phyloP scores from a whole-genome alignment of 2,113 vertebrate species.

The Myotis davidii region DNA sequence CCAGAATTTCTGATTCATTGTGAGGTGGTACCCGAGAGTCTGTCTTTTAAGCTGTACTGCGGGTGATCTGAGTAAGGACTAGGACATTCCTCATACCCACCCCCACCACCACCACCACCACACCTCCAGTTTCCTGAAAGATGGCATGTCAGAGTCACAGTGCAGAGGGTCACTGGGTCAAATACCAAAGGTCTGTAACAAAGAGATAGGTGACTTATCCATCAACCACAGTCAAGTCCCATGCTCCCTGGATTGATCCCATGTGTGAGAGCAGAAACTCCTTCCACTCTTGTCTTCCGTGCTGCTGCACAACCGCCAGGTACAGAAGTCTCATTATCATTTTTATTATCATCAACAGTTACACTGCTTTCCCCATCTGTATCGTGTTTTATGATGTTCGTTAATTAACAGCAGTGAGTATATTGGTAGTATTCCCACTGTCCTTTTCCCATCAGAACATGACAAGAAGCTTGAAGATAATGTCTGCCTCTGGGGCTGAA shows the following conservation, averaged over 20 bases:
- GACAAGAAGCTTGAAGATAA: not conserved
- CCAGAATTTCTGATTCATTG: not conserved
- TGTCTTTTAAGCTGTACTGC: not conserved
- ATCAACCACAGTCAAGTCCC: not conserved
- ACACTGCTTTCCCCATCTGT: not conserved
- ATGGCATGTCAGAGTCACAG: not conserved
- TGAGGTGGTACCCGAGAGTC: not conserved
- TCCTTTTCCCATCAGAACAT: not conserved
- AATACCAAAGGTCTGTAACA: not conserved
- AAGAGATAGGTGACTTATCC: not conserved
- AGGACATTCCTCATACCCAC: not conserved
- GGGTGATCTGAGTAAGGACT: not conserved
- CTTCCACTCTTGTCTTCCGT: not conserved
- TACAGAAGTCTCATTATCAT: not conserved
- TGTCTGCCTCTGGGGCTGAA: not conserved
- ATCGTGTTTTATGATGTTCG: not conserved
- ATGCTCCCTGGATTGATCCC: not conserved
- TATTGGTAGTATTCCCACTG: not conserved
- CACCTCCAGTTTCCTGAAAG: not conserved
- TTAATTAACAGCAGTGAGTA: not conserved
- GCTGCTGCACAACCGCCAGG: not conserved
- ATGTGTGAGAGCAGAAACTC: not conserved
- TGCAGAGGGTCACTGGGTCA: not conserved
- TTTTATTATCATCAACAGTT: not conserved
- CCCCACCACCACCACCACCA: not conserved